Conservation (phyloP, 2,888 invertebrate genomes). For the Drosophila demipolita region DNA sequence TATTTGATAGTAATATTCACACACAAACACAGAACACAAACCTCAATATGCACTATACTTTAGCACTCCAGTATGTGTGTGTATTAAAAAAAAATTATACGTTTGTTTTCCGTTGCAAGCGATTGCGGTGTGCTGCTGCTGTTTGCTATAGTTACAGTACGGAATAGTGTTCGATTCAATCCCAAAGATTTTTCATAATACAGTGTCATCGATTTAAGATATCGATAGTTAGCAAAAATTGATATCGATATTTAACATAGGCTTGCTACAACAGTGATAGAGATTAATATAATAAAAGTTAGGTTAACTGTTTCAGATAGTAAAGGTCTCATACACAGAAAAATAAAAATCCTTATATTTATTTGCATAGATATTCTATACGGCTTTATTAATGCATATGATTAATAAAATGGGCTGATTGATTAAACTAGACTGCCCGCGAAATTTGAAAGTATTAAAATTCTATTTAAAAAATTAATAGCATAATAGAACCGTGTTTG, state of each 20-base stretch:
- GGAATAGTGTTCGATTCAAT: constrained; percentile 37
- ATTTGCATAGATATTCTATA: not conserved
- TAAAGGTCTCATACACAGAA: not conserved
- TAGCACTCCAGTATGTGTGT: constrained; percentile 28
- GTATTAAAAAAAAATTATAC: constrained; percentile 43
- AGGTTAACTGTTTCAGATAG: not conserved
- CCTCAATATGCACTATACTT: constrained; percentile 49
- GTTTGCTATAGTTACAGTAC: constrained; percentile 49
- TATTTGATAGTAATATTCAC: constrained; percentile 57
- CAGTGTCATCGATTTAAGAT: constrained; percentile 1
- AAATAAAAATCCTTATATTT: not conserved
- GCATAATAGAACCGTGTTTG: not conserved
- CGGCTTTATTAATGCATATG: not conserved
- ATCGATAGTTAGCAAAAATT: not conserved
- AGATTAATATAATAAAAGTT: not conserved
- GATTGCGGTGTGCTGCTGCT: constrained; percentile 47
- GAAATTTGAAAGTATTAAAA: not conserved
- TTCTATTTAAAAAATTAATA: not conserved
- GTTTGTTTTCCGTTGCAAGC: constrained; percentile 55
- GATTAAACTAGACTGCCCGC: not conserved
- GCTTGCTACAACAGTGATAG: not conserved
- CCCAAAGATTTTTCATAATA: constrained; percentile 24
- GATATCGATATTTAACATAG: constrained; percentile 14
- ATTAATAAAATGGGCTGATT: not conserved
- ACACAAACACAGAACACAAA: constrained; percentile 52